These are phyloP conservation scores for Hemichromis elongatus DNA, from an alignment of 2,113 vertebrate species.

Conservation along the genomic window DNA sequence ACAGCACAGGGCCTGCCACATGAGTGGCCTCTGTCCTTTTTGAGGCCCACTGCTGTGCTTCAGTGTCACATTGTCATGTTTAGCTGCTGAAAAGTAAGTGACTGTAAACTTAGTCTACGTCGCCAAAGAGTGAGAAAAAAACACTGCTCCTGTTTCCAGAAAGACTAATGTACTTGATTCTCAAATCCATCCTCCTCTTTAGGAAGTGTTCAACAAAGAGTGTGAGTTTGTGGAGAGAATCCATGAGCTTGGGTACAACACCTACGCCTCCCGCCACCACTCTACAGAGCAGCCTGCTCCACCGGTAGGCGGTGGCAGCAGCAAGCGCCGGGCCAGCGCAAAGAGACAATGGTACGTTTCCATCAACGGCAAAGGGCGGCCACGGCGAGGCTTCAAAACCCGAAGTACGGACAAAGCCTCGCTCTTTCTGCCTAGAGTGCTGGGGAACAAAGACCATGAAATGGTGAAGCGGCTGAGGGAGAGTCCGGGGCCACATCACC, in stretches of 20 bases:
- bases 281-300: constrained; percentile 72
- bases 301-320: constrained; percentile 20
- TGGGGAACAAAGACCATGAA: constrained; percentile 90
- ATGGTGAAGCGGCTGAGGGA: constrained; percentile 75
- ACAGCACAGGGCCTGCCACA: neutral
- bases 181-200: constrained; percentile 6
- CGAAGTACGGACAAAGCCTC: constrained; percentile 94
- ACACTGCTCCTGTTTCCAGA: neutral
- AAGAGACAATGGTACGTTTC: constrained; percentile 95
- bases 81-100: neutral
- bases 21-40: neutral
- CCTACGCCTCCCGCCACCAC: constrained; percentile 87
- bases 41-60: neutral
- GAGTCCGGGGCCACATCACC: constrained; percentile 56
- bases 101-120: neutral
- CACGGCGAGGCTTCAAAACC: constrained; percentile 89
- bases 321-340: constrained; percentile 69
- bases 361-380: constrained; percentile 93
- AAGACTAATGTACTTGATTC: neutral
- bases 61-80: neutral
- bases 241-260: constrained; percentile 94
- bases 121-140: neutral
- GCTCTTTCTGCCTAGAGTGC: constrained; percentile 91
- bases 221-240: constrained; percentile 97
- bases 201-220: constrained; percentile 88